A percentile compares a stretch with the other conserved stretches of the same genome.
Evolutionary conservation across 2,113 vertebrate species (phyloP).

Genomic region (Bos indicus): DNA sequence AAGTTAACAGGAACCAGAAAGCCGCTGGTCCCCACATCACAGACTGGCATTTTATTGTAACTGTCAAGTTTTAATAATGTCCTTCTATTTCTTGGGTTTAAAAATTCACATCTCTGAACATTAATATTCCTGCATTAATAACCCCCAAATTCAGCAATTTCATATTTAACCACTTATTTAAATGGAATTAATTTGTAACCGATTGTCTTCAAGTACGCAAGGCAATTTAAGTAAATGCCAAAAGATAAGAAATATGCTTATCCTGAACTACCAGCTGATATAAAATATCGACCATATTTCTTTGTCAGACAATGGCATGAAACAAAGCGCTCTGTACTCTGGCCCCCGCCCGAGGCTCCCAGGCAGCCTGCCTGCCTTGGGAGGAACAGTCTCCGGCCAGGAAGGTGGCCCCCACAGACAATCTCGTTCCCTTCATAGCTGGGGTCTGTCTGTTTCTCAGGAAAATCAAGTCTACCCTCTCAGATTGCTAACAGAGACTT

Average conservation of each 20-base stretch:
- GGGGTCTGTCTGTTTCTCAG: neutral
- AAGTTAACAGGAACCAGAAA: slow-evolving; percentile 56
- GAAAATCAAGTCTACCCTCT: neutral
- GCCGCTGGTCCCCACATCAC: slow-evolving; percentile 24
- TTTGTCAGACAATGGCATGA: neutral
- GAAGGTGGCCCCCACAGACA: neutral
- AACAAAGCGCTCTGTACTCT: neutral
- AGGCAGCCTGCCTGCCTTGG: neutral
- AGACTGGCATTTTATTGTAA: slow-evolving; percentile 59
- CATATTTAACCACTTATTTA: slow-evolving; percentile 68
- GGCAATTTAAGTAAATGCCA: slow-evolving; percentile 73
- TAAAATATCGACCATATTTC: slow-evolving; percentile 12
- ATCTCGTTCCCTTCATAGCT: neutral
- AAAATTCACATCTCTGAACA: slow-evolving; percentile 55
- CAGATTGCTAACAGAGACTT: neutral
- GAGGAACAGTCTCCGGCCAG: neutral
- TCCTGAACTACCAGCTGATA: slow-evolving; percentile 23
- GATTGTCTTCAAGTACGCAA: slow-evolving; percentile 71
- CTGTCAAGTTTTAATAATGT: slow-evolving; percentile 46
- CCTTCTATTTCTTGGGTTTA: slow-evolving; percentile 34
- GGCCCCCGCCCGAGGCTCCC: neutral
- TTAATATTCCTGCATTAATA: slow-evolving; percentile 71
- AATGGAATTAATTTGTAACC: slow-evolving; percentile 75
- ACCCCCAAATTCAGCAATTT: slow-evolving; percentile 64
- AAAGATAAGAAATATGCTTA: slow-evolving; percentile 62